Base-by-base conservation (phyloP, 2,113 vertebrate species). In the Clarias magur region DNA sequence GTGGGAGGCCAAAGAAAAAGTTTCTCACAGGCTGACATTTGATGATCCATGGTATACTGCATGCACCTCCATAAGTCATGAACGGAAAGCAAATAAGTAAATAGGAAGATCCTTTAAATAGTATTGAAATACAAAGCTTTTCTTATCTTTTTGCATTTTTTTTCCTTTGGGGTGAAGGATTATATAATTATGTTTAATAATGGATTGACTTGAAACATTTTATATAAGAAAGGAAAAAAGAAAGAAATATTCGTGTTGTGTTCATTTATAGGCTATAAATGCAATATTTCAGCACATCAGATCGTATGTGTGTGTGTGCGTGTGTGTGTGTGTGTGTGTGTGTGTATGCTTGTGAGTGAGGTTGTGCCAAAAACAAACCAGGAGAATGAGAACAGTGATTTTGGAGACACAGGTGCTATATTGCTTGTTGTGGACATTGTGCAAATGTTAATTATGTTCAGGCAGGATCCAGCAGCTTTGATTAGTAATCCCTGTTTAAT, bases 401-500 rank as follows among this genome's bases (percentile, higher is more conserved):
- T 72, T 60, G 62, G 42, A 82, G 81, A 80, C 89, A 73, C 87
- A 89, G 87, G 87, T 90, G 89, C 60, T 21, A 53, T 80, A 53
- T 85, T 86, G 63, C 82, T 85, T 85, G 73, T 48, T 57, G 73
- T 88, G 86, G 67, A 68, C 89, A 91, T 92, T 87, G 88, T 88
- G 78, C 84, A 88, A 90, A 88, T 89, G 85, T 89, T 89, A 90
- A 91, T 89, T 90, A 90, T 85, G 75, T 80, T 82, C 56, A 54
- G 75, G 8, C 60, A 88, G 90, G 83, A 87, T 91, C 86, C 90
- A 87, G 86, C 76, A 85, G 86, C 76, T 88, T 88, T 88, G 83
- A 27, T 85, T 85, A 48, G 72, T 90, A 92, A 92, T 91, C 90
- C 88, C 68, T 82, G 73, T 88, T 89, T 90, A 89, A 91, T 89